Percentiles rank a stretch among this genome's conserved stretches.
These are phyloP conservation scores for Gymnobelideus leadbeateri DNA, from an alignment of 2,113 vertebrate species.

Conservation along the genomic window DNA sequence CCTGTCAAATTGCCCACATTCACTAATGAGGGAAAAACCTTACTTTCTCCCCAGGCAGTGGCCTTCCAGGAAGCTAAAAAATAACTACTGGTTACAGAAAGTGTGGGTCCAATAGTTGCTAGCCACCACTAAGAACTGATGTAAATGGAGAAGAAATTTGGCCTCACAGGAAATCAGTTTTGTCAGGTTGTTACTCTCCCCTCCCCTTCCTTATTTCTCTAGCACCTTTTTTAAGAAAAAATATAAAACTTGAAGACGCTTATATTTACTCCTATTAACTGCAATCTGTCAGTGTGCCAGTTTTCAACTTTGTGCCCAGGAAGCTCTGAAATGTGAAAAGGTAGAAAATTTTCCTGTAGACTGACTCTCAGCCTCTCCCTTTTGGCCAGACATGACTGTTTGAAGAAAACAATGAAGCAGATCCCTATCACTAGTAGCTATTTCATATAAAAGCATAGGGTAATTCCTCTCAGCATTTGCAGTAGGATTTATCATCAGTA, in stretches of 20 bases:
- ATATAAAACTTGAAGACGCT: neutral
- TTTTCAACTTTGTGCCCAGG: neutral
- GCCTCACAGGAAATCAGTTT: neutral
- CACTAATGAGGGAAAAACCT: constrained; percentile 59
- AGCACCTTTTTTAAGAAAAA: neutral
- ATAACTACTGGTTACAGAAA: neutral
- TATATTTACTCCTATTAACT: neutral
- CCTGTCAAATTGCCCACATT: constrained; percentile 48
- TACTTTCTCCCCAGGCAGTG: constrained; percentile 43
- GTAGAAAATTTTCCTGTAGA: neutral
- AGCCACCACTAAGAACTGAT: neutral
- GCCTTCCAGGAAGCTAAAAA: constrained; percentile 14
- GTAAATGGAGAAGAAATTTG: neutral
- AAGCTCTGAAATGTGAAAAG: neutral
- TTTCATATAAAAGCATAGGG: neutral
- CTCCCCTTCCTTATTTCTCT: neutral
- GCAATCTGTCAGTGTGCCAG: neutral
- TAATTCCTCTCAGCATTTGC: neutral
- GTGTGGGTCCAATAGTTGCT: neutral
- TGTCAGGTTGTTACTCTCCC: constrained; percentile 24
- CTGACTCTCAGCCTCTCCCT: neutral
- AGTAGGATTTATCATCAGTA: neutral
- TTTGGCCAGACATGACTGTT: neutral
- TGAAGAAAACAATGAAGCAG: neutral
- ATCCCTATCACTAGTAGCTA: neutral